Percentiles rank a stretch among this genome's conserved stretches.
Conservation (phyloP, 2,888 invertebrate genomes). For the Drosophila fungiperda region DNA sequence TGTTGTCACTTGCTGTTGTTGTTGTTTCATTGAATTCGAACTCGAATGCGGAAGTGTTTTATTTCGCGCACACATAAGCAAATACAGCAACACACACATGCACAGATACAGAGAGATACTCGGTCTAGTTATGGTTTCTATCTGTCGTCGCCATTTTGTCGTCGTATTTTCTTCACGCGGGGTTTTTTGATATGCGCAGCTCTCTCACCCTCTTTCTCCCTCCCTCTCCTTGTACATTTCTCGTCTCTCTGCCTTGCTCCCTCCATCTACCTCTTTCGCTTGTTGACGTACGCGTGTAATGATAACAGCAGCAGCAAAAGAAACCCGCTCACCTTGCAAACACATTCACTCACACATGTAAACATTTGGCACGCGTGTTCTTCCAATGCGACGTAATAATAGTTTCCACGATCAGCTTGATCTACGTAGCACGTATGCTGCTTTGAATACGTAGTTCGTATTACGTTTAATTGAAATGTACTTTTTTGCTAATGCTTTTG, state of each 20-base stretch:
- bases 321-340: constrained; percentile 72
- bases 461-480: constrained; percentile 57
- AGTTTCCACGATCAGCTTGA: constrained; percentile 30
- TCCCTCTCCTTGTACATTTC: constrained; percentile 11
- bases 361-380: constrained; percentile 64
- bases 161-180: constrained; percentile 52
- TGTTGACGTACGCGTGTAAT: constrained; percentile 63
- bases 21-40: constrained; percentile 68
- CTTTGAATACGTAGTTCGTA: neutral
- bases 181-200: constrained; percentile 71
- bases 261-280: neutral
- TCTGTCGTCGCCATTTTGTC: constrained; percentile 72
- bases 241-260: constrained; percentile 1
- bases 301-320: constrained; percentile 59
- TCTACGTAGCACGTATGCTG: neutral
- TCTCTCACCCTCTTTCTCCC: constrained; percentile 7
- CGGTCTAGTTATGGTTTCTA: constrained; percentile 43
- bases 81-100: constrained; percentile 45
- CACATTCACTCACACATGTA: constrained; percentile 17
- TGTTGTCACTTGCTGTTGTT: constrained; percentile 44
- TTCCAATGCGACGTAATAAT: constrained; percentile 73
- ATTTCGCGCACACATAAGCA: constrained; percentile 62
- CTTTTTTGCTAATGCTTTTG: constrained; percentile 63
- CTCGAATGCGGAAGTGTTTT: constrained; percentile 78
- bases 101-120: constrained; percentile 7